These are phyloP conservation scores for Caenorhabditis latens DNA, from an alignment of 1,140 invertebrate genomes.

Conservation along the genomic window DNA sequence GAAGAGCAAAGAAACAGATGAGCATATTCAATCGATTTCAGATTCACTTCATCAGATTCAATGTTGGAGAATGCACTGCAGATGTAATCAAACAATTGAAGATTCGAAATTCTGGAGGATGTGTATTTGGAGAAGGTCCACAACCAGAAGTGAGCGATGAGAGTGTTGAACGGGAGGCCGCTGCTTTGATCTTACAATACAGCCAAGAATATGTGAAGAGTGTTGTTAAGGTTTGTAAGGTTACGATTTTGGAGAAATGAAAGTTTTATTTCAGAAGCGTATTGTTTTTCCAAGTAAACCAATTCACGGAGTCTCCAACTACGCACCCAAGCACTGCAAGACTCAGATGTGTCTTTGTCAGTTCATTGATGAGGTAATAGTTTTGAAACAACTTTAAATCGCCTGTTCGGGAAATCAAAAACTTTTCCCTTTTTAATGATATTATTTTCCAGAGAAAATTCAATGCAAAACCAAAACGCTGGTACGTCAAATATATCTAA, in stretches of 20 bases:
- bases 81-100: conserved; percentile 55
- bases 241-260: background rate
- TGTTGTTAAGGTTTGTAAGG: conserved; percentile 50
- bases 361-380: conserved; percentile 57
- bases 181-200: conserved; percentile 55
- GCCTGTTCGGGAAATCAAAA: background rate
- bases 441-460: conserved; percentile 57
- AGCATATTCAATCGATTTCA: background rate
- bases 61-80: conserved; percentile 51
- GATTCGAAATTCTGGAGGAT: conserved; percentile 49
- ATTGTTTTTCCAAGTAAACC: conserved; percentile 60
- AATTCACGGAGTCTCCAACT: conserved; percentile 55
- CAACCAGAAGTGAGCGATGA: conserved; percentile 4
- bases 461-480: conserved; percentile 58
- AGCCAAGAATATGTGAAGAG: conserved; percentile 62
- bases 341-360: conserved; percentile 58
- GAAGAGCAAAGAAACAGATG: too few species aligned
- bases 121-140: conserved; percentile 49
- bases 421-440: too few species aligned
- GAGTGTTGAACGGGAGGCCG: conserved; percentile 6
- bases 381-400: background rate
- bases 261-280: conserved; percentile 37
- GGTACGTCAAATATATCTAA: conserved; percentile 62
- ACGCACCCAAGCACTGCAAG: conserved; percentile 60
- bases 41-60: conserved; percentile 63